Conservation (phyloP, 92 coral and sea anemone species). For the Epizoanthus scotinus region DNA sequence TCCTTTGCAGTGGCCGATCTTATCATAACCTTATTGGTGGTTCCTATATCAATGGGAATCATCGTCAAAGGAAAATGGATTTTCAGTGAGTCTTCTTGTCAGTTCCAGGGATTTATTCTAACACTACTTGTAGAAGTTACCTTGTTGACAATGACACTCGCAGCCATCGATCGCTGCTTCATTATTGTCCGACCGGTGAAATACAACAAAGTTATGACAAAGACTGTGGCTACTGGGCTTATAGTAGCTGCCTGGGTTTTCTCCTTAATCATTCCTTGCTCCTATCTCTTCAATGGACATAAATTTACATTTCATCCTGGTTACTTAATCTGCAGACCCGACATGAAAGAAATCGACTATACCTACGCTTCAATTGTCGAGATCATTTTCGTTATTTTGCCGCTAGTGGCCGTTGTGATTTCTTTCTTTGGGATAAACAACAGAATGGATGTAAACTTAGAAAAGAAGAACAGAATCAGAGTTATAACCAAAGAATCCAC, state of each 20-base stretch:
- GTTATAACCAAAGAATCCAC: background rate
- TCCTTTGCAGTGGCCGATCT: constrained; percentile 26
- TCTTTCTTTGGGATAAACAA: constrained; percentile 17
- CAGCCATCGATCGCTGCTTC: constrained; percentile 30
- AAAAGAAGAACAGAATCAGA: background rate
- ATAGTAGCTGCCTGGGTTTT: constrained; percentile 14
- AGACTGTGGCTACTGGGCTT: constrained; percentile 18
- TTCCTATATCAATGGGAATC: constrained; percentile 14
- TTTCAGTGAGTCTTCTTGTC: constrained; percentile 21
- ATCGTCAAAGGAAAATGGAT: constrained; percentile 18
- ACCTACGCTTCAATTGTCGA: background rate
- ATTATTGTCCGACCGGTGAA: constrained; percentile 15
- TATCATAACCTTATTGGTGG: constrained; percentile 13
- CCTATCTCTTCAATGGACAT: constrained; percentile 20
- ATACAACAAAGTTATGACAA: constrained; percentile 4
- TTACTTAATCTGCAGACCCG: constrained; percentile 34
- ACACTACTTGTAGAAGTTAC: constrained; percentile 13
- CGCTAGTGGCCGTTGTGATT: background rate
- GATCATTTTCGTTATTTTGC: constrained; percentile 1
- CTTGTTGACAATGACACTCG: background rate
- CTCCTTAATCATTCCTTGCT: constrained; percentile 13
- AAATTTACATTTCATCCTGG: constrained; percentile 33
- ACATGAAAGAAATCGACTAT: constrained; percentile 6
- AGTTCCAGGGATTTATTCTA: constrained; percentile 26
- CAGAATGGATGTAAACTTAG: constrained; percentile 1